These are phyloP conservation scores for Ammodytes marinus DNA, from an alignment of 2,113 vertebrate species.

Conservation along the genomic window DNA sequence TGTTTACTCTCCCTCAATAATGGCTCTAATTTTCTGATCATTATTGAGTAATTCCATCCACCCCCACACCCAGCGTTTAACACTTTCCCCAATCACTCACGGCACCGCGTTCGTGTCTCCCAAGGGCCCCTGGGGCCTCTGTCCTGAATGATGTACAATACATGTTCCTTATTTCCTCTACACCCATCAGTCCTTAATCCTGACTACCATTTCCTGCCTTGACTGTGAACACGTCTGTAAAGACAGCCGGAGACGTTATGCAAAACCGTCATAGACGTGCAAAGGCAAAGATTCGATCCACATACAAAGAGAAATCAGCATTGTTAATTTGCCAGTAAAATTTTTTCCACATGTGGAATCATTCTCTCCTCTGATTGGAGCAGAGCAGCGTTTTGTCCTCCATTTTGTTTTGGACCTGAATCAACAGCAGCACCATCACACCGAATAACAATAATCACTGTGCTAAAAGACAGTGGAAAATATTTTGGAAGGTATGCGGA, in stretches of 20 bases:
- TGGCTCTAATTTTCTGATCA: conserved; percentile 87
- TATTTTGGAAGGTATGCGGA: conserved; percentile 13
- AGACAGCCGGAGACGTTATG: not conserved
- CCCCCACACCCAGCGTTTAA: conserved; percentile 69
- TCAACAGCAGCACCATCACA: conserved; percentile 58
- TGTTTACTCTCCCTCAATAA: conserved; percentile 88
- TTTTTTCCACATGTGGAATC: conserved; percentile 30
- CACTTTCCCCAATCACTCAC: conserved; percentile 65
- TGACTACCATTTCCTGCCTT: conserved; percentile 15
- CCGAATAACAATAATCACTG: conserved; percentile 40
- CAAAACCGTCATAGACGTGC: not conserved
- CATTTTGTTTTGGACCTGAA: conserved; percentile 84
- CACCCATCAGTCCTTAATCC: conserved; percentile 15
- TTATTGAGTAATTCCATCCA: conserved; percentile 85
- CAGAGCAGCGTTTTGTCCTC: conserved; percentile 67
- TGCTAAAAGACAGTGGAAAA: conserved; percentile 58
- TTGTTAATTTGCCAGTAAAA: conserved; percentile 19
- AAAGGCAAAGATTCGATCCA: not conserved
- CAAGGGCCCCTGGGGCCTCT: conserved; percentile 24
- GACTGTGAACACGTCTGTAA: not conserved
- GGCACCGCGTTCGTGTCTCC: conserved; percentile 18
- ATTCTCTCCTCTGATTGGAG: conserved; percentile 64
- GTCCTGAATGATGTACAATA: conserved; percentile 26
- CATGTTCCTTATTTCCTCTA: conserved; percentile 40
- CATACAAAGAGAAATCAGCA: not conserved